Base-by-base conservation (phyloP, 2,113 vertebrate species). In the Sphaerodactylus townsendi region DNA sequence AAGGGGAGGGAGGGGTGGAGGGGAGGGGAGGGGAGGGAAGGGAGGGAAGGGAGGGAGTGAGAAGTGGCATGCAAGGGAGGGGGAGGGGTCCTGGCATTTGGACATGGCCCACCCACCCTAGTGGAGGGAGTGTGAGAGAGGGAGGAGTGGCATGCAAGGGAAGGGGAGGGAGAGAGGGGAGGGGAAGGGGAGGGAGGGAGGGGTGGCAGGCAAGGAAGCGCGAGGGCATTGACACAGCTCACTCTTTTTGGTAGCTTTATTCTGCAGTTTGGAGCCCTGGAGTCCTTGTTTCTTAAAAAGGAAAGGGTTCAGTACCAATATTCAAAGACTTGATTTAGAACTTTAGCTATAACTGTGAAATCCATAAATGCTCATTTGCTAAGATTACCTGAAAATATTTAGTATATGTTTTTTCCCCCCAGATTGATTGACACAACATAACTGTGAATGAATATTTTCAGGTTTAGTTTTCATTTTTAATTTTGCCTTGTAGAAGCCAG, bases 401-500 rank as follows among this genome's bases (percentile, higher is more conserved):
- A 79, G 23, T 69, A 30, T 30, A 37, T 70, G 53, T 28, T 56
- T 3, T 68, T 46, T 68, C 68, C 71, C 56, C 30, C 25, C 28
- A 21, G 39, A 35, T 44, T 50, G 39, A 81, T 62, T 56, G 30
- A 77, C n/a, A 44, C 37, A 48, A 77, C 53, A 56, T 50, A 37
- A 56, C 33, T 41, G 17, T 30, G 39, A 39, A 50, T 37, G 17
- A 46, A 66, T n/a, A 69, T 76, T 37, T 39, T 25, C 28, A 66
- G 30, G 23, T 56, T 15, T 81, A 50, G 9, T 19, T 81, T 74
- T 10, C 64, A 19, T 76, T 88, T 89, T 88, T 53, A 5, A 68
- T 90, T 88, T 33, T 39, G 86, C 41, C 2, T 79, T 7, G 37
- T 84, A 56, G 79, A 46, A 83, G 0, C 85, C 44, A 70, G 62